Percentiles rank a stretch among this genome's conserved stretches.
Conservation (phyloP, 2,113 vertebrate genomes). For the Mugil cephalus region DNA sequence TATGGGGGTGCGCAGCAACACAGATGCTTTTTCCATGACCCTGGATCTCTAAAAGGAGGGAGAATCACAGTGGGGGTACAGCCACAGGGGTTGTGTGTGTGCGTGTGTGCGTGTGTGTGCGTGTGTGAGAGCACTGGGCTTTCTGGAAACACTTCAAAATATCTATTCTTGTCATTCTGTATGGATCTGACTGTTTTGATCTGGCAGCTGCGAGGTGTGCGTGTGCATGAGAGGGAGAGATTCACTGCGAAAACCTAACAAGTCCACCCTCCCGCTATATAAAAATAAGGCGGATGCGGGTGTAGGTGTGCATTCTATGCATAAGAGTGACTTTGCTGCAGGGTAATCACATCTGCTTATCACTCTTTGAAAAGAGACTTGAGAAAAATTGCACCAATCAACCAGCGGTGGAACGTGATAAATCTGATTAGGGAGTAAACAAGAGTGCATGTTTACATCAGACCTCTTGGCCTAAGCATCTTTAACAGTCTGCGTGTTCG, state of each 20-base stretch:
- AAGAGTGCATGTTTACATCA: constrained; percentile 27
- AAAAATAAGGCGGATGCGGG: constrained; percentile 41
- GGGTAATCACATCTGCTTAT: constrained; percentile 60
- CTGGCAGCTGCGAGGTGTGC: constrained; percentile 66
- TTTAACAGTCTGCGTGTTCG: constrained; percentile 15
- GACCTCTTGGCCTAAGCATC: constrained; percentile 20
- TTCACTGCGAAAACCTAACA: constrained; percentile 46
- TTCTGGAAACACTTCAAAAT: constrained; percentile 72
- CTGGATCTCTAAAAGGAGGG: constrained; percentile 59
- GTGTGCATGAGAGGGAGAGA: constrained; percentile 20
- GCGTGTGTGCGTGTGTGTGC: background rate
- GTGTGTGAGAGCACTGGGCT: constrained; percentile 39
- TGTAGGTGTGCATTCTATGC: constrained; percentile 32
- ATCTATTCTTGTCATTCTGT: constrained; percentile 70
- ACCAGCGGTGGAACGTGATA: constrained; percentile 27
- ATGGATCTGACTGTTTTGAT: constrained; percentile 76
- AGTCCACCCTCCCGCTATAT: constrained; percentile 36
- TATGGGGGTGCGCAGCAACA: constrained; percentile 60
- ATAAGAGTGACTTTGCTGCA: constrained; percentile 49
- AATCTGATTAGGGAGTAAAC: constrained; percentile 23
- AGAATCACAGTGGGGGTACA: constrained; percentile 62
- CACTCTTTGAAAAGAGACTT: constrained; percentile 39
- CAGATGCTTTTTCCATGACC: constrained; percentile 68
- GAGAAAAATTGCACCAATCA: constrained; percentile 42
- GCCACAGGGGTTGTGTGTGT: constrained; percentile 42